These are phyloP conservation scores for Herminia tarsipennalis DNA, from an alignment of 2,888 invertebrate species.

Conservation along the genomic window DNA sequence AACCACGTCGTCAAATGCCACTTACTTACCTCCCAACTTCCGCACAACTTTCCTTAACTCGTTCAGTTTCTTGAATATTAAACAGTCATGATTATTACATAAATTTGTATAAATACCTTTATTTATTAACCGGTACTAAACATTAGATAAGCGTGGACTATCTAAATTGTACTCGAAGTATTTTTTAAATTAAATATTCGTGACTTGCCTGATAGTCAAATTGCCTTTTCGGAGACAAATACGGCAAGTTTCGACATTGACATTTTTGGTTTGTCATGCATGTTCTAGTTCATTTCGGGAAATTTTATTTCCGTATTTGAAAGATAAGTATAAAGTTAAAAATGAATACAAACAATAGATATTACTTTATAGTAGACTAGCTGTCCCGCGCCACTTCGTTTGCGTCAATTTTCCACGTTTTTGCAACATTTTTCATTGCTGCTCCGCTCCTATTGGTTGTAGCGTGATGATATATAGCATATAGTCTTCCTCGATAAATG, in stretches of 20 bases:
- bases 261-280: background rate
- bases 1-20: no score
- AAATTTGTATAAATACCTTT: slow-evolving; percentile 49
- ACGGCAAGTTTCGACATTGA: slow-evolving; percentile 4
- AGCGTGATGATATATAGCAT: no score
- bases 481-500: no score
- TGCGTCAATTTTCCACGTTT: no score
- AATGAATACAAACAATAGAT: no score
- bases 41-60: slow-evolving; percentile 51
- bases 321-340: no score
- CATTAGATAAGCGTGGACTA: slow-evolving; percentile 25
- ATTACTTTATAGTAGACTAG: no score
- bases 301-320: background rate
- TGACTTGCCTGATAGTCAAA: slow-evolving; percentile 9
- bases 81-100: slow-evolving; percentile 54
- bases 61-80: slow-evolving; percentile 62
- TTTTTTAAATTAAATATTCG: slow-evolving; percentile 14
- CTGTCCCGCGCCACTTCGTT: no score
- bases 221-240: slow-evolving; percentile 6
- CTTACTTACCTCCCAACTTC: slow-evolving; percentile 45
- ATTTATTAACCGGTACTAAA: slow-evolving; percentile 47
- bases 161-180: slow-evolving; percentile 8
- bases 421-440: no score
- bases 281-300: background rate
- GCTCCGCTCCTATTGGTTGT: no score